Evolutionary conservation across 2,113 vertebrate species (phyloP).

Genomic region (Eurystomus gularis): DNA sequence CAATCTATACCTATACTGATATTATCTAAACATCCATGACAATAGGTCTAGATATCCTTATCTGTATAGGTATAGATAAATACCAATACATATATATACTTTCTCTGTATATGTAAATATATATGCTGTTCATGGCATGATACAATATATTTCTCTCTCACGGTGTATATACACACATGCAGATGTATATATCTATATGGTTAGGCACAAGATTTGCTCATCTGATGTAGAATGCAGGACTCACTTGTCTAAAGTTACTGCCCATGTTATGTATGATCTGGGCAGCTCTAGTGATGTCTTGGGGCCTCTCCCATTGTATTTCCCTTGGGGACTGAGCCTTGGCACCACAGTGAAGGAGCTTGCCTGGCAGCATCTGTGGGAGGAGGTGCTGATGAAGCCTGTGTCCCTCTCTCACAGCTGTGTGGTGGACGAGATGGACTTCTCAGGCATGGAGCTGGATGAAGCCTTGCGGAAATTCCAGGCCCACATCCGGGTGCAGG

Average conservation of each 20-base stretch:
- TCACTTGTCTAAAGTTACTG: neutral
- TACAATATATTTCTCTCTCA: neutral
- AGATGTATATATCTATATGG: neutral
- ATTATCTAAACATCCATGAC: neutral
- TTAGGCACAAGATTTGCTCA: neutral
- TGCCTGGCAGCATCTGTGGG: rapidly evolving
- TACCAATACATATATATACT: neutral
- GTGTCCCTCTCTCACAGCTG: slow-evolving; percentile 77
- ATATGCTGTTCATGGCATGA: neutral
- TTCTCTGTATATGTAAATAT: neutral
- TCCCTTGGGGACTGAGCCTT: neutral
- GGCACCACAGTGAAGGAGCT: neutral
- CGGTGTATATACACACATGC: neutral
- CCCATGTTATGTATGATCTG: neutral
- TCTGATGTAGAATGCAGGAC: neutral
- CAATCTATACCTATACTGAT: neutral
- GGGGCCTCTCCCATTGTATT: neutral
- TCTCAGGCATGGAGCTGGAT: slow-evolving; percentile 96
- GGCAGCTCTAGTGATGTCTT: neutral
- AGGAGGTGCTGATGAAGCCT: neutral
- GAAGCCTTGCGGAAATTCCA: slow-evolving; percentile 97
- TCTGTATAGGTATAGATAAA: neutral
- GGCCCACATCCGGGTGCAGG: slow-evolving; percentile 95
- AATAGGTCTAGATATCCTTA: neutral
- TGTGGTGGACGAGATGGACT: slow-evolving; percentile 99